phyloP scores from a whole-genome alignment of 2,113 vertebrate species.

The Sander vitreus region DNA sequence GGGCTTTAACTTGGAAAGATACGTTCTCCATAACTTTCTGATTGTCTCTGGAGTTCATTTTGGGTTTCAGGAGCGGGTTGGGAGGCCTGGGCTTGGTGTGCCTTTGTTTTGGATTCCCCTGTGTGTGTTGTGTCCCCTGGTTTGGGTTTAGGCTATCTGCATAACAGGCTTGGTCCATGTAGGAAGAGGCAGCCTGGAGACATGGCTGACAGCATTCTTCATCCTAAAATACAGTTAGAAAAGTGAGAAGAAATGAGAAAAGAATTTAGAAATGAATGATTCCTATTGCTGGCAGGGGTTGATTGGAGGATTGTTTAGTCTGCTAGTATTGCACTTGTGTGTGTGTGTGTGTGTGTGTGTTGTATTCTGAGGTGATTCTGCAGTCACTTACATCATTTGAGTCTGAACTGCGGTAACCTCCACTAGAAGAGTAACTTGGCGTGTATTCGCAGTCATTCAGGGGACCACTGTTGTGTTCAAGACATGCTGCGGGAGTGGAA shows the following conservation, averaged over 20 bases:
- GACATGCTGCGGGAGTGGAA: constrained; percentile 64
- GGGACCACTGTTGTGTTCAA: constrained; percentile 62
- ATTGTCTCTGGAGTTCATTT: neutral
- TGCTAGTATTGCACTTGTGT: neutral
- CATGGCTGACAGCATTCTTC: constrained; percentile 32
- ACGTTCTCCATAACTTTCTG: neutral
- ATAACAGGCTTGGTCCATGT: neutral
- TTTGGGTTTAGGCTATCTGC: neutral
- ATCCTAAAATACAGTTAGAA: constrained; percentile 41
- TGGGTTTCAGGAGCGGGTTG: neutral
- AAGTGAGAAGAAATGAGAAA: too few relatives aligned
- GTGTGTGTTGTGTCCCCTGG: neutral
- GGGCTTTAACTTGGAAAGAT: neutral
- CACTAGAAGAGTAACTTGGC: constrained; percentile 76
- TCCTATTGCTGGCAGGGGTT: neutral
- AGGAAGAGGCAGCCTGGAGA: constrained; percentile 6
- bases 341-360: neutral
- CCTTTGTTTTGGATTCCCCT: constrained; percentile 7
- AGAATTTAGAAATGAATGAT: neutral
- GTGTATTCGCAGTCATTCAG: constrained; percentile 64
- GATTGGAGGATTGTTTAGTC: constrained; percentile 1
- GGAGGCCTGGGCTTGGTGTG: neutral
- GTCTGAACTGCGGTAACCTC: constrained; percentile 79
- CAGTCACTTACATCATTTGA: constrained; percentile 84
- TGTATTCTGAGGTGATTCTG: neutral